Conservation (phyloP, 2,888 invertebrate species). For the Nomada ruficornis region DNA sequence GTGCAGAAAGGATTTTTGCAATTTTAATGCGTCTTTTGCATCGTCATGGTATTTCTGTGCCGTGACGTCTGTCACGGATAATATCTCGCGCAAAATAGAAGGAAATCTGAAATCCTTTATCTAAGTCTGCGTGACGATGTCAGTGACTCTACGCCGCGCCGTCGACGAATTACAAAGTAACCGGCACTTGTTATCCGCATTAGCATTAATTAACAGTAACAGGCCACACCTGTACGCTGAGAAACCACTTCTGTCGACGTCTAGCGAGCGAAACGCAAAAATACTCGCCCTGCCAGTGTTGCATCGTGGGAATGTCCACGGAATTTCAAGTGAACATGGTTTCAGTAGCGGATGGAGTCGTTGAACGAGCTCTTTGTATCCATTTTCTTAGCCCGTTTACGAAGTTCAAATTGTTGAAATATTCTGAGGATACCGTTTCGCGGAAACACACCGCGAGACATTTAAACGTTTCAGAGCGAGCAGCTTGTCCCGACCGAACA, state of each 20-base stretch:
- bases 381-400: neutral
- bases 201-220: constrained; percentile 69
- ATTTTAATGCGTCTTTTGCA: constrained; percentile 60
- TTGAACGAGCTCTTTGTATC: neutral
- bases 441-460: neutral
- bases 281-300: neutral
- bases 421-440: neutral
- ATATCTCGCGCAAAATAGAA: constrained; percentile 45
- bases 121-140: constrained; percentile 69
- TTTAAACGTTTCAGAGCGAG: constrained; percentile 1
- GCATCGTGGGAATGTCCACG: neutral
- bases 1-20: constrained; percentile 14
- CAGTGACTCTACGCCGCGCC: constrained; percentile 58
- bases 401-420: constrained; percentile 20
- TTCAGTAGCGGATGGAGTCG: neutral
- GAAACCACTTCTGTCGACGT: constrained; percentile 22
- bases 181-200: constrained; percentile 67
- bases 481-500: neutral
- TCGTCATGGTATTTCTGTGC: constrained; percentile 48
- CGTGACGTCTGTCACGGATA: constrained; percentile 21
- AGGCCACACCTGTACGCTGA: constrained; percentile 37
- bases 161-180: constrained; percentile 68
- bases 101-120: constrained; percentile 45
- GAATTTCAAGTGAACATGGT: neutral
- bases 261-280: neutral